These are phyloP conservation scores for Euura saliciscinereae DNA, from an alignment of 1,140 invertebrate genomes.

Conservation along the genomic window DNA sequence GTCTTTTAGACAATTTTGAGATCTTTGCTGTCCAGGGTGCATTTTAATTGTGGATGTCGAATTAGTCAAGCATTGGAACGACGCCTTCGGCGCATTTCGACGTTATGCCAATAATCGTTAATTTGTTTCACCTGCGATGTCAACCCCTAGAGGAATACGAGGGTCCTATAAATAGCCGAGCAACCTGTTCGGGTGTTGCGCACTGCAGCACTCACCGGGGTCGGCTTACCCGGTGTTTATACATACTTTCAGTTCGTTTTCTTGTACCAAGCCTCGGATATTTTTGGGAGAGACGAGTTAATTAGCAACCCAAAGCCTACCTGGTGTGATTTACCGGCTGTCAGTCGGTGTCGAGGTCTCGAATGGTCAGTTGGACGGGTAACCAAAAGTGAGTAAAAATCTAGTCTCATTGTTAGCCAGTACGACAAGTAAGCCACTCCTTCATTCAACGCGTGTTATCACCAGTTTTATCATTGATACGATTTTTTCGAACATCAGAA, in stretches of 20 bases:
- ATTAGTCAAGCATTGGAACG: no score
- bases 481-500: no score
- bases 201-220: not conserved
- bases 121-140: not conserved
- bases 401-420: no score
- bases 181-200: not conserved
- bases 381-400: not conserved
- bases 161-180: not conserved
- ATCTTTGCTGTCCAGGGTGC: no score
- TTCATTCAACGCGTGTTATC: no score
- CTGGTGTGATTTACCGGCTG: not conserved
- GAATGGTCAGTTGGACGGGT: not conserved
- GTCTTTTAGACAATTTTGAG: no score
- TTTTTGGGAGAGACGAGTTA: not conserved
- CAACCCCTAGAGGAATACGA: slow-evolving; percentile 4
- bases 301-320: not conserved
- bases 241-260: not conserved
- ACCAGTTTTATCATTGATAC: no score
- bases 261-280: not conserved
- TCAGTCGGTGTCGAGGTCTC: not conserved
- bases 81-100: not conserved
- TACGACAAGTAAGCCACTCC: no score
- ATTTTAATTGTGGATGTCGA: no score
- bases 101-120: not conserved
- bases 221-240: not conserved